These are phyloP conservation scores for Tyto alba DNA, from an alignment of 2,113 vertebrate genomes.

Conservation along the genomic window DNA sequence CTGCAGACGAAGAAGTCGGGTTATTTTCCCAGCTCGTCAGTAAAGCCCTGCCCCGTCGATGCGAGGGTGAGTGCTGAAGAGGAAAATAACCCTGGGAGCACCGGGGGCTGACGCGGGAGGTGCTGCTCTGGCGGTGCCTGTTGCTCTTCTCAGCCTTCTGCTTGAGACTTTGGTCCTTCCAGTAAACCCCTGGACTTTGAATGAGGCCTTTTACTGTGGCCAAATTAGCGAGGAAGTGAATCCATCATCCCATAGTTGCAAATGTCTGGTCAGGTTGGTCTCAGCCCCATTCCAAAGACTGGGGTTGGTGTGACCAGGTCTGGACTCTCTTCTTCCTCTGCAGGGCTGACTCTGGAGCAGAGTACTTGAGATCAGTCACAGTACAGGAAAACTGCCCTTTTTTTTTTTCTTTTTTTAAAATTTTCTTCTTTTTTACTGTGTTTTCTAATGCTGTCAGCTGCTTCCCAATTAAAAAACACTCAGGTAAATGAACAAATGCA, in stretches of 20 bases:
- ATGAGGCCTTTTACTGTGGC: not conserved
- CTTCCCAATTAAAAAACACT: not conserved
- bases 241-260: not conserved
- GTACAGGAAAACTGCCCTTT: not conserved
- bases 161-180: not conserved
- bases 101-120: not conserved
- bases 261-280: not conserved
- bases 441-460: not conserved
- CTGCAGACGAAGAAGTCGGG: conserved; percentile 87
- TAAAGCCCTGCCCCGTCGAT: conserved; percentile 90
- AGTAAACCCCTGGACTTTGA: not conserved
- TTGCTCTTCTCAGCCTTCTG: not conserved
- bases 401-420: not conserved
- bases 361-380: not conserved
- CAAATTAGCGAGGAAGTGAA: fast-evolving
- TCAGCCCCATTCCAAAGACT: not conserved
- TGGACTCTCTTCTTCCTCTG: not conserved
- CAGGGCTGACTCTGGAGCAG: not conserved
- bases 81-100: not conserved
- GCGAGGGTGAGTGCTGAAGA: conserved; percentile 76
- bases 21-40: conserved; percentile 89
- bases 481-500: not conserved
- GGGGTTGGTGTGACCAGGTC: not conserved
- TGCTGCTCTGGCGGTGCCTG: not conserved
- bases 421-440: not conserved